Evolutionary conservation across 2,888 invertebrate genomes (phyloP).

Genomic region (Oxytorus armatus): DNA sequence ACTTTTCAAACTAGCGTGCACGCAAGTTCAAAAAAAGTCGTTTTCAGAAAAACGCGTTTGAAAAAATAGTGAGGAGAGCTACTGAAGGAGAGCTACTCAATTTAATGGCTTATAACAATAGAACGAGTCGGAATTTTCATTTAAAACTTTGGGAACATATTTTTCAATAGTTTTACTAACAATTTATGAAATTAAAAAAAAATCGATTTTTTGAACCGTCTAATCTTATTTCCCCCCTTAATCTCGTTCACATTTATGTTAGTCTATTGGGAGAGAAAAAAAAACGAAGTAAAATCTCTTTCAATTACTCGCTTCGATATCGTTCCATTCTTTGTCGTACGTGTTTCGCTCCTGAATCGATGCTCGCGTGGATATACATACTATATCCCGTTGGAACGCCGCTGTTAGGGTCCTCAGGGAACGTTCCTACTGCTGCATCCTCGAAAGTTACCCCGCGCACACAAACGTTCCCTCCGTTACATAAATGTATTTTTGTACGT

Average conservation of each 20-base stretch:
- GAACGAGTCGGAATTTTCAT: too few species aligned
- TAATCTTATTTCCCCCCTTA: not conserved
- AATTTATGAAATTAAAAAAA: too few species aligned
- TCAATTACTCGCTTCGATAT: slow-evolving; percentile 77
- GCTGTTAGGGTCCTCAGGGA: slow-evolving; percentile 81
- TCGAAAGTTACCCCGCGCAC: slow-evolving; percentile 6
- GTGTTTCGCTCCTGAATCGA: slow-evolving; percentile 68
- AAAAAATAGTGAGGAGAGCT: too few species aligned
- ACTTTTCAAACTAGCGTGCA: too few species aligned
- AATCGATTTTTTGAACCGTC: too few species aligned
- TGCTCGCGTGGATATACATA: slow-evolving; percentile 65
- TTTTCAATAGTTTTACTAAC: too few species aligned
- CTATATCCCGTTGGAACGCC: slow-evolving; percentile 66
- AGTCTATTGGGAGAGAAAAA: slow-evolving; percentile 57
- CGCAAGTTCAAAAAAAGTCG: too few species aligned
- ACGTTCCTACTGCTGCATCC: slow-evolving; percentile 69
- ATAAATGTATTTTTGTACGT: slow-evolving; percentile 14
- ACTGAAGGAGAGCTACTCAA: too few species aligned
- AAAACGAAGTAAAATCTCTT: slow-evolving; percentile 78
- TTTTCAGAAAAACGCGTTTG: too few species aligned
- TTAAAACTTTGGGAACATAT: too few species aligned
- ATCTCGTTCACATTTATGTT: slow-evolving; percentile 12
- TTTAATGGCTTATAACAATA: too few species aligned
- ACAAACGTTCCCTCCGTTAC: not conserved
- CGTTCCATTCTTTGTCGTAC: slow-evolving; percentile 47